Evolutionary conservation across 2,888 invertebrate genomes (phyloP).

Genomic region (Diaprepes abbreviatus): DNA sequence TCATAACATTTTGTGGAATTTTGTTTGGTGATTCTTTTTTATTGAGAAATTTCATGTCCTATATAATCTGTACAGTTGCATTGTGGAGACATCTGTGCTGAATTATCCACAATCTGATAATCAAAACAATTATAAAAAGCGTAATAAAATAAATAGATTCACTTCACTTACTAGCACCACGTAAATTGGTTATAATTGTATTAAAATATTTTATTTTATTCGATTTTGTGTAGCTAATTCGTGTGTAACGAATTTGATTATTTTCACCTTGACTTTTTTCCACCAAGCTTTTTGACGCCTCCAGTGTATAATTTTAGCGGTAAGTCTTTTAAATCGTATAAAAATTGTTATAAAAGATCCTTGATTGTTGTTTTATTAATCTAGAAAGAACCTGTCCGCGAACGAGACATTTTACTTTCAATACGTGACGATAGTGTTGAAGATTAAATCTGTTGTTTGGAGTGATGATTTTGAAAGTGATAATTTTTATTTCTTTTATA

Average conservation of each 20-base stretch:
- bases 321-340: conserved; percentile 9
- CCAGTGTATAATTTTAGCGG: background rate
- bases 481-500: conserved; percentile 18
- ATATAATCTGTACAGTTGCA: too few species aligned
- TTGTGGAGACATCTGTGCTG: too few species aligned
- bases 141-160: background rate
- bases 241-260: background rate
- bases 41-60: too few species aligned
- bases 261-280: conserved; percentile 3
- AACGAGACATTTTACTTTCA: too few species aligned
- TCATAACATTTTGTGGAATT: too few species aligned
- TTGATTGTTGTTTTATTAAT: background rate
- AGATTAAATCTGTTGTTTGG: background rate
- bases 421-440: background rate
- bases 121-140: too few species aligned
- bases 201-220: background rate
- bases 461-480: conserved; percentile 12
- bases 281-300: too few species aligned
- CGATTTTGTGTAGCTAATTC: background rate
- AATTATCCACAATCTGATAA: too few species aligned
- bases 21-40: too few species aligned
- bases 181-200: background rate
- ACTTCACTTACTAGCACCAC: background rate
- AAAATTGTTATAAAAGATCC: conserved; percentile 8
- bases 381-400: background rate